Evolutionary conservation across 2,888 invertebrate genomes (phyloP), one percentile per base, ranked within the genome.

Genomic region (Eupithecia insigniata): DNA sequence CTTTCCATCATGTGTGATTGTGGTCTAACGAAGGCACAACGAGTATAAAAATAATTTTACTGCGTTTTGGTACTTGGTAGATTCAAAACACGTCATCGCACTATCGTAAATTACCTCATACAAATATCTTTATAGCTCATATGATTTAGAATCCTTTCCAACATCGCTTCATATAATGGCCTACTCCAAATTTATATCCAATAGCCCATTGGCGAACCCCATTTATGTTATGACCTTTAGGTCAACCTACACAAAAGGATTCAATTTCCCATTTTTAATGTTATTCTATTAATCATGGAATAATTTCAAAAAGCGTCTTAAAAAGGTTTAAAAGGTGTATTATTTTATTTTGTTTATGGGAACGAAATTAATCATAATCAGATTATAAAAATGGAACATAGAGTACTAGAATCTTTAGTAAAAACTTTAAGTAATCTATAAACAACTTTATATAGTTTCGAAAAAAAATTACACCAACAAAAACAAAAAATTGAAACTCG

Each of bases 151-250:
- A 71, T 62, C 51, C 36, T 60, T 60, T 34, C n/a, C 51, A 62
- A 67, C 51, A 26, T 61, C 34, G 66, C 60, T 66, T 32, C 34
- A 43, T 61, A 61, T 51, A 70, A 66, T 66, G 46, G 65, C 43
- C 60, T 26, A 60, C 70, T 70, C 66, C n/a, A 39, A 67, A 71
- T 67, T 28, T 71, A 67, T 70, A 71, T 67, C 51, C 62, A 70
- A 70, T 61, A 62, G 46, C 62, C 71, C 36, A n/a, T 67, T 30
- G 66, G 67, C 64, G 65, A 60, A 58, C 46, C 61, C 46, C 69
- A 66, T 69, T 68, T 65, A 69, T 62, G n/a, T 32, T 62, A 36
- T 51, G 51, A 61, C 70, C 66, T 61, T 66, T 65, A 30, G 51
- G 43, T 28, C 51, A 62, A 14, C 30, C 22, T 32, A 34, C 69